Evolutionary conservation across 2,888 invertebrate species (phyloP).

Genomic region (Rugalucina vietnamica): DNA sequence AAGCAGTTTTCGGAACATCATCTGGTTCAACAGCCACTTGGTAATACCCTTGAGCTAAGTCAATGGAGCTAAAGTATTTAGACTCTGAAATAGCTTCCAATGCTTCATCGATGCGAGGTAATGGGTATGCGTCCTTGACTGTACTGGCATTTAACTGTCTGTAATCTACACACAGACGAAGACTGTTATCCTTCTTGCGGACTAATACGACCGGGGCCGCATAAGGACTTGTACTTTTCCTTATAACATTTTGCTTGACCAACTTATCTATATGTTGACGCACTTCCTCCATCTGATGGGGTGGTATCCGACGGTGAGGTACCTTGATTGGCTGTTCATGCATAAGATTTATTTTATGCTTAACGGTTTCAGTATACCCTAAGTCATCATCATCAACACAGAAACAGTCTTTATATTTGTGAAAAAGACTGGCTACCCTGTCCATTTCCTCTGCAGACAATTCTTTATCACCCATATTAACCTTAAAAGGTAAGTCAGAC

Average conservation of each 20-base stretch:
- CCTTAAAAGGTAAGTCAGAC: not conserved
- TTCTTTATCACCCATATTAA: not conserved
- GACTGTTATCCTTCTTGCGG: conserved; percentile 12
- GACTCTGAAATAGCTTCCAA: not conserved
- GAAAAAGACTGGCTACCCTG: not conserved
- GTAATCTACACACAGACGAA: conserved; percentile 40
- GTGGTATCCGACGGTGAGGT: conserved; percentile 3
- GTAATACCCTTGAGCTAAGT: conserved; percentile 65
- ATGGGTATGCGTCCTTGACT: conserved; percentile 26
- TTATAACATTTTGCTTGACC: not conserved
- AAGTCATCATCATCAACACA: conserved; percentile 1
- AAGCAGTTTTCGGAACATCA: conserved; percentile 64
- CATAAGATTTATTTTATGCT: not conserved
- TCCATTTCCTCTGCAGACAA: not conserved
- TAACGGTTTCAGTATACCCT: not conserved
- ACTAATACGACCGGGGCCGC: conserved; percentile 16
- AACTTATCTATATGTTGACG: conserved; percentile 14
- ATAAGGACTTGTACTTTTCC: conserved; percentile 25
- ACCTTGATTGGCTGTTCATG: conserved; percentile 11
- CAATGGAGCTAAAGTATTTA: conserved; percentile 13
- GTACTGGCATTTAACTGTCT: conserved; percentile 31
- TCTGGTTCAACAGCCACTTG: conserved; percentile 58
- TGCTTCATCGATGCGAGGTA: conserved; percentile 1
- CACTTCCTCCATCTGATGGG: conserved; percentile 19
- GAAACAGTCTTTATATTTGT: not conserved